Evolutionary conservation across 2,888 invertebrate species (phyloP), one percentile per base, ranked within the genome.

Genomic region (Clusia tigrina): DNA sequence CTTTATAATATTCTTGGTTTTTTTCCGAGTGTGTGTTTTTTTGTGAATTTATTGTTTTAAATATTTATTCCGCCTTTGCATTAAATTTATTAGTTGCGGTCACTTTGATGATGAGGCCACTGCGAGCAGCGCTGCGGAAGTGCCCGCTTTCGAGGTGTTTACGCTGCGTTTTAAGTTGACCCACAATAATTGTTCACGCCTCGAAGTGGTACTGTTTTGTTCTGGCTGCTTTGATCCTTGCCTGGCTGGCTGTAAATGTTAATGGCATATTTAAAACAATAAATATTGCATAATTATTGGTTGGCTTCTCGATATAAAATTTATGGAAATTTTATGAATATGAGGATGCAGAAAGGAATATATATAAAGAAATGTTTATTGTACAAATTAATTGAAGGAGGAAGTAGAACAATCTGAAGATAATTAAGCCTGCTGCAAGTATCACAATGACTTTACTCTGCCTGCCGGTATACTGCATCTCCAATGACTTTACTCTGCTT

Each of bases 31-130:
- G 12, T 32, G 6, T 32, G 15, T 42, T 42, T 38, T 65, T 58
- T 66, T 67, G 60, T 60, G n/a, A n/a, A n/a, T n/a, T n/a, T 66
- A 69, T 66, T 66, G 68, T 62, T 66, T 63, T 32, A 66, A 69
- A 65, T 63, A 66, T 63, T 62, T 68, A 59, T 37, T 46, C 48
- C 66, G 54, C 58, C 62, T 46, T 17, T 46, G 18, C 17, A 38
- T 25, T 46, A 6, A 62, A 62, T 62, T 62, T 62, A 62, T 62
- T 62, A 38, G 58, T 58, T 57, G 9, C 37, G 12, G n/a, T 42
- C 17, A 37, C 56, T 56, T 56, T 61, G 52, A 24, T 26, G 22
- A 46, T 24, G 12, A 15, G 15, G 15, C 37, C n/a, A 24, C 24
- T 48, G 48, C 22, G 6, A 12, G 15, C 2, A 9, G 25, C 12